Conservation (phyloP, 2,797 vertebrate genomes). For the Chrosomus eos region DNA sequence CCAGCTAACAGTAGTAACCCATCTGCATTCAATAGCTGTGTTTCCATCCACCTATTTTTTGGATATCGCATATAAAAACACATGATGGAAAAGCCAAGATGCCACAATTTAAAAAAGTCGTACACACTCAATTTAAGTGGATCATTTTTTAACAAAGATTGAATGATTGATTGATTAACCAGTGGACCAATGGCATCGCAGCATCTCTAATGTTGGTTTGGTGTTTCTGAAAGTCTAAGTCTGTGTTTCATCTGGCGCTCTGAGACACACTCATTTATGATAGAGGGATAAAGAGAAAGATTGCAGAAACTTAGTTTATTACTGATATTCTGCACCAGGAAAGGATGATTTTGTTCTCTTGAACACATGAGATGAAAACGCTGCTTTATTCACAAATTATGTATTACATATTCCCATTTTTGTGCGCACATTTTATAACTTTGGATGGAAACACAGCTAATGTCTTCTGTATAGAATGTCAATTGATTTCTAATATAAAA, state of each 20-base stretch:
- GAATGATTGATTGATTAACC: not conserved
- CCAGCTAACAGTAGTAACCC: not conserved
- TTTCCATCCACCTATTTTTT: not conserved
- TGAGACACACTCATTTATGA: no score
- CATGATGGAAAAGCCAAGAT: not conserved
- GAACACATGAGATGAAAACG: not conserved
- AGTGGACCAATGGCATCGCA: not conserved
- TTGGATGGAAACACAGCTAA: not conserved
- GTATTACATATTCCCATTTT: not conserved
- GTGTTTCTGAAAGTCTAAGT: no score
- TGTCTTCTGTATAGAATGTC: not conserved
- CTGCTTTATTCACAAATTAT: not conserved
- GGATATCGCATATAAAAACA: not conserved
- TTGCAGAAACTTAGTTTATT: no score
- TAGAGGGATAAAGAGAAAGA: no score
- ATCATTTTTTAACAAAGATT: no score
- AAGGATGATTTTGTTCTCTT: not conserved
- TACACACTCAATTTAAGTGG: not conserved
- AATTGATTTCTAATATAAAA: not conserved
- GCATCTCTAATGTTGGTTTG: not conserved
- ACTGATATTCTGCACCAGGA: not conserved
- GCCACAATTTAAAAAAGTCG: fast-evolving
- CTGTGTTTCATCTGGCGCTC: no score
- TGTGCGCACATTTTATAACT: not conserved
- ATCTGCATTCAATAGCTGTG: not conserved